Evolutionary conservation across 37 sponge, comb jelly and placozoan genomes (phyloP).

Genomic region (Spongilla lacustris): DNA sequence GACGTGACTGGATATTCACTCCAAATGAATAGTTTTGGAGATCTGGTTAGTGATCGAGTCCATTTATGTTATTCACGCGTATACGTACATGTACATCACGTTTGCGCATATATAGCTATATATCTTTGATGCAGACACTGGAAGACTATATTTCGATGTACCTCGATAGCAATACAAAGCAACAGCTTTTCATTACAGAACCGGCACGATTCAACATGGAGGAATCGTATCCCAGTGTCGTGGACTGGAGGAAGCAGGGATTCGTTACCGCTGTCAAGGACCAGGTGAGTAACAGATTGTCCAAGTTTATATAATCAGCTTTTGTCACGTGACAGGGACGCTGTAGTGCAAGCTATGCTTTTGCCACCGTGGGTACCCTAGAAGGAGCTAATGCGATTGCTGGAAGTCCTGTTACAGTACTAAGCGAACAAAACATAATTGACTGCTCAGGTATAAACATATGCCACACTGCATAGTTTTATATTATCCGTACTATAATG

Average conservation of each 20-base stretch:
- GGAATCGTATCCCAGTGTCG: slow-evolving; percentile 24
- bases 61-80: background rate
- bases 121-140: slow-evolving; percentile 17
- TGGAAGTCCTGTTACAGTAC: slow-evolving; percentile 43
- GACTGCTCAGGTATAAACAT: slow-evolving; percentile 73
- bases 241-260: slow-evolving; percentile 88
- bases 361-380: slow-evolving; percentile 86
- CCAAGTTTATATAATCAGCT: background rate
- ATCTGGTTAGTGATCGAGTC: slow-evolving; percentile 43
- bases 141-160: slow-evolving; percentile 25
- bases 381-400: slow-evolving; percentile 74
- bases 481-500: too few relatives aligned
- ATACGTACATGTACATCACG: background rate
- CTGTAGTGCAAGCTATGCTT: slow-evolving; percentile 95
- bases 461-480: too few relatives aligned
- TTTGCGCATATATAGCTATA: background rate
- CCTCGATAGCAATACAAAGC: slow-evolving; percentile 14
- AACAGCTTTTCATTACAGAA: background rate
- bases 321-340: slow-evolving; percentile 43
- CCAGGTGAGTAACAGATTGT: slow-evolving; percentile 57
- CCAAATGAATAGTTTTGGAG: slow-evolving; percentile 76
- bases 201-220: background rate
- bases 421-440: slow-evolving; percentile 76
- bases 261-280: slow-evolving; percentile 71
- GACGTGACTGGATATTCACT: slow-evolving; percentile 67